These are phyloP conservation scores for Chionis minor DNA, from an alignment of 2,113 vertebrate genomes.

Conservation along the genomic window DNA sequence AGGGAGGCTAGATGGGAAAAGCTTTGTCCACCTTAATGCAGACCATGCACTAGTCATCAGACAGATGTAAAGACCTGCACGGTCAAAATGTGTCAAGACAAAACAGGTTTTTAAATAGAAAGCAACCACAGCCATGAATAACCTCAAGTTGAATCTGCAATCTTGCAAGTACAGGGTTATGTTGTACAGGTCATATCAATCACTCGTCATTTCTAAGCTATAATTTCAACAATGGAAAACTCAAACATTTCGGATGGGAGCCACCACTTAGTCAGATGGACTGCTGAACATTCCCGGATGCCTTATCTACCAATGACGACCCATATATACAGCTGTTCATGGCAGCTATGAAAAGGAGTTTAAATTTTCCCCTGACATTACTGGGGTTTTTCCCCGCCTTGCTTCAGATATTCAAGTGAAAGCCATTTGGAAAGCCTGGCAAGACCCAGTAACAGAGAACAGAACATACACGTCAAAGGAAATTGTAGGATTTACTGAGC, in stretches of 20 bases:
- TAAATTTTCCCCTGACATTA: background rate
- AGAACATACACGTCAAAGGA: background rate
- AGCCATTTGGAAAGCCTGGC: background rate
- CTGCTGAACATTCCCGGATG: background rate
- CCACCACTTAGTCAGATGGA: too few relatives aligned
- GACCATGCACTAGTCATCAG: background rate
- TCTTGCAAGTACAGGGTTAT: background rate
- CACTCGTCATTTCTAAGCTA: background rate
- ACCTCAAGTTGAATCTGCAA: background rate
- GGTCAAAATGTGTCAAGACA: background rate
- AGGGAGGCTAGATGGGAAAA: background rate
- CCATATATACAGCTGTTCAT: background rate
- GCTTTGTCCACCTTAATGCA: background rate
- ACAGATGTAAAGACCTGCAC: background rate
- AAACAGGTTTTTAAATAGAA: background rate
- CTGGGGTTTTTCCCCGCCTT: fast-evolving
- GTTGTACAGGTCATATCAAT: background rate
- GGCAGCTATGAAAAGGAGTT: background rate
- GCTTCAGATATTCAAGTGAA: background rate
- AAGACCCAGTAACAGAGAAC: background rate
- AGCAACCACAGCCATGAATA: background rate
- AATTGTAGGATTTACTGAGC: background rate
- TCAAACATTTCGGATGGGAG: fast-evolving
- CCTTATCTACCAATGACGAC: background rate
- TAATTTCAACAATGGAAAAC: background rate